A percentile compares a stretch with the other conserved stretches of the same genome.
Evolutionary conservation across 1,140 invertebrate species (phyloP).

Genomic region (Trypoxylus dichotomus): DNA sequence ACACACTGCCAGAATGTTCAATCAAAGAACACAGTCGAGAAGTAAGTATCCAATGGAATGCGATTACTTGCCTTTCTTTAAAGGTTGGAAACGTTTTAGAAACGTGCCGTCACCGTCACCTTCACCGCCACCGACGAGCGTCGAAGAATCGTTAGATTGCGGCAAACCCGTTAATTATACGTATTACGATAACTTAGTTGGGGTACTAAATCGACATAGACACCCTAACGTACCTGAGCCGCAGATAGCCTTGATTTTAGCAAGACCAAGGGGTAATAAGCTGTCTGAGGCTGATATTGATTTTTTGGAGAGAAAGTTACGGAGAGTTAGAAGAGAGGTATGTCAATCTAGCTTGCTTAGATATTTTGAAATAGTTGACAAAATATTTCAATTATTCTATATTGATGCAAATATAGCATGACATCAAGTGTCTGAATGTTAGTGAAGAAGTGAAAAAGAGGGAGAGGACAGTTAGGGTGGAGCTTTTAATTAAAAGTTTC

Average conservation of each 20-base stretch:
- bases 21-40: slow-evolving; percentile 30
- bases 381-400: too few species aligned
- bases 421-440: too few species aligned
- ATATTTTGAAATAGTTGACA: too few species aligned
- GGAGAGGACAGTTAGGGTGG: too few species aligned
- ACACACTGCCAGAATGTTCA: slow-evolving; percentile 43
- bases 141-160: slow-evolving; percentile 74
- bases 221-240: slow-evolving; percentile 63
- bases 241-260: slow-evolving; percentile 75
- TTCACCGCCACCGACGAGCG: too few species aligned
- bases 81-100: background rate
- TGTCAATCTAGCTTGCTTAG: slow-evolving; percentile 28
- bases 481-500: too few species aligned
- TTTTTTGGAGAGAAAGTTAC: slow-evolving; percentile 72
- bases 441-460: too few species aligned
- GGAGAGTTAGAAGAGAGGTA: slow-evolving; percentile 79
- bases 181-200: slow-evolving; percentile 84
- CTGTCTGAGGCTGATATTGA: slow-evolving; percentile 76
- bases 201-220: slow-evolving; percentile 71
- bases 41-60: background rate
- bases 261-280: slow-evolving; percentile 66
- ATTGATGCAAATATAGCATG: too few species aligned
- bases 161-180: slow-evolving; percentile 86
- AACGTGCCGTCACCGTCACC: background rate
- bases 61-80: background rate